A percentile compares a stretch with the other conserved stretches of the same genome.
These are phyloP conservation scores for Vultur gryphus DNA, from an alignment of 2,797 vertebrate genomes.

Conservation along the genomic window DNA sequence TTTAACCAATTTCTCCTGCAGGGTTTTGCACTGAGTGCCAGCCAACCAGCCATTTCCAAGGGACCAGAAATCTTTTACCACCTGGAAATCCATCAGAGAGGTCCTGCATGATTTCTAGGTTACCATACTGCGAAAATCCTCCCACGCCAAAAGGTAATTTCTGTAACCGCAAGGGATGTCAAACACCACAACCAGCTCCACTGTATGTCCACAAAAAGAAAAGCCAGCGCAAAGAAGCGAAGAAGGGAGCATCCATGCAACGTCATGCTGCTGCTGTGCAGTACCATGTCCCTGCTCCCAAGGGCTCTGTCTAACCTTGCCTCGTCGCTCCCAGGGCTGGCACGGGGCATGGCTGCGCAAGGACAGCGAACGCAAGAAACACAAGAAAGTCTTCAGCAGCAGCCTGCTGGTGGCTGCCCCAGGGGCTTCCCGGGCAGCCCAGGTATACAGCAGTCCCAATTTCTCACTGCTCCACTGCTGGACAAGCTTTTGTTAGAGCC, in stretches of 20 bases:
- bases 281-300: background rate
- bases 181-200: background rate
- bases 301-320: background rate
- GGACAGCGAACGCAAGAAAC: accelerated
- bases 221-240: background rate
- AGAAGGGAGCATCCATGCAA: background rate
- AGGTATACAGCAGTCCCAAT: background rate
- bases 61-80: background rate
- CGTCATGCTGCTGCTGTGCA: accelerated
- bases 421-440: background rate
- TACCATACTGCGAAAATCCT: background rate
- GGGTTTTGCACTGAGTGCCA: background rate
- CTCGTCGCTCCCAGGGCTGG: background rate
- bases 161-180: accelerated
- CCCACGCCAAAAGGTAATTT: background rate
- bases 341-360: accelerated
- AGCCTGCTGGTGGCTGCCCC: background rate
- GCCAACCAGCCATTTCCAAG: background rate
- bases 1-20: background rate
- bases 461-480: background rate
- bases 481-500: background rate
- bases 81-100: background rate
- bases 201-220: background rate
- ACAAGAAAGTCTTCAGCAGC: background rate
- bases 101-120: background rate